Evolutionary conservation across 2,888 invertebrate species (phyloP), one percentile per base, ranked within the genome.

Genomic region (Pterobdella sp.): DNA sequence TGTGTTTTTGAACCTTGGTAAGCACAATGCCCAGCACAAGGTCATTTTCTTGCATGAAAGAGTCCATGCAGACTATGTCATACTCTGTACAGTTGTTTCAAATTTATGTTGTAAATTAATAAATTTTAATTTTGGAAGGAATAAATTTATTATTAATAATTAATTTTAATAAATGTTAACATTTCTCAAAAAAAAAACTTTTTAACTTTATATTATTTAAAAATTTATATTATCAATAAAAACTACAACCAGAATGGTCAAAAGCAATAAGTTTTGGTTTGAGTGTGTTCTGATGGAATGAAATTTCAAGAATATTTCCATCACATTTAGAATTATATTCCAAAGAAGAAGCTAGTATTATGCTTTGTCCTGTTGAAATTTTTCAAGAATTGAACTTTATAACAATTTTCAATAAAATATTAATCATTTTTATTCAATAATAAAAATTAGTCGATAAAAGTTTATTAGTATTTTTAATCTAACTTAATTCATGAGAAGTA

Each of bases 341-440:
- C 60, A 56, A 56, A 4, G 60, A 56, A 18, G 60, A 56, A 56
- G 60, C 60, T n/a, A 56, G n/a, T 26, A 56, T 3, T 26, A 56
- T 56, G 60, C 60, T 56, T 3, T 22, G 49, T 42, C 49, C 49
- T 42, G 49, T 7, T 14, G 49, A n/a, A n/a, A n/a, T n/a, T n/a
- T n/a, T n/a, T n/a, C n/a, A n/a, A n/a, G n/a, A n/a, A n/a, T n/a
- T n/a, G n/a, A n/a, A n/a, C n/a, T n/a, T n/a, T n/a, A n/a, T n/a
- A n/a, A n/a, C n/a, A n/a, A n/a, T n/a, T n/a, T n/a, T n/a, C n/a
- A n/a, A n/a, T n/a, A n/a, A n/a, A n/a, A n/a, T n/a, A n/a, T n/a
- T n/a, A n/a, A n/a, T n/a, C n/a, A n/a, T n/a, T n/a, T n/a, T n/a
- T n/a, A n/a, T n/a, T n/a, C n/a, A n/a, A n/a, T n/a, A n/a, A n/a